Evolutionary conservation across 2,113 vertebrate species (phyloP).

Genomic region (Oryzias javanicus): DNA sequence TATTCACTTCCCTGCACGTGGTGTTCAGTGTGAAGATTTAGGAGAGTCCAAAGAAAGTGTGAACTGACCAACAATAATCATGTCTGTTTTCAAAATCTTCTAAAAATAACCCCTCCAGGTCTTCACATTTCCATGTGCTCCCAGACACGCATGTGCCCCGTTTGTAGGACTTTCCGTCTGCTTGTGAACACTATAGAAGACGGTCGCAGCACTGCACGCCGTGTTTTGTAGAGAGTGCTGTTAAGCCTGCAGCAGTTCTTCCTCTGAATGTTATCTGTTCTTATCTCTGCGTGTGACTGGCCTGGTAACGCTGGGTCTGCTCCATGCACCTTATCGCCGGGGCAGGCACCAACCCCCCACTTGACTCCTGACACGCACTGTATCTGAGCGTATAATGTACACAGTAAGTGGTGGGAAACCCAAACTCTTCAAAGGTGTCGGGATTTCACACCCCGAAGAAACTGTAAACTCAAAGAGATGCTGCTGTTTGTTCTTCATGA

Average conservation of each 20-base stretch:
- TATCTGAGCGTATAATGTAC: conserved; percentile 10
- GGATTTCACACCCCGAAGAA: background rate
- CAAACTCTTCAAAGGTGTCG: conserved; percentile 10
- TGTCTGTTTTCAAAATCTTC: too few relatives aligned
- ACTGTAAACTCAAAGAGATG: too few relatives aligned
- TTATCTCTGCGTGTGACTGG: conserved; percentile 76
- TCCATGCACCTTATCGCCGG: conserved; percentile 66
- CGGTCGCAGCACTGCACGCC: conserved; percentile 8
- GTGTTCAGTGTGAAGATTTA: too few relatives aligned
- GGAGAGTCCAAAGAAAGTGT: too few relatives aligned
- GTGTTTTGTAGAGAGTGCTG: conserved; percentile 36
- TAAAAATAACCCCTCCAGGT: conserved; percentile 56
- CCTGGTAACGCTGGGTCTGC: conserved; percentile 70
- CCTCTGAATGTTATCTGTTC: conserved; percentile 75
- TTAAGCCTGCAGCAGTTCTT: conserved; percentile 64
- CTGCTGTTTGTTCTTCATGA: too few relatives aligned
- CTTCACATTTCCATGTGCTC: conserved; percentile 36
- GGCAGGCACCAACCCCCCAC: conserved; percentile 41
- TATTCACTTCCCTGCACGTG: too few relatives aligned
- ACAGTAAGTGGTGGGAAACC: conserved; percentile 12
- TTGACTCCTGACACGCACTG: conserved; percentile 15
- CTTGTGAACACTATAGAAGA: conserved; percentile 17
- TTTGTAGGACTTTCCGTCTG: conserved; percentile 36
- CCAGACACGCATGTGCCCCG: conserved; percentile 52
- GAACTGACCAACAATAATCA: too few relatives aligned